Conservation (phyloP, 92 coral and sea anemone genomes). For the Chrysogorgia sp. region DNA sequence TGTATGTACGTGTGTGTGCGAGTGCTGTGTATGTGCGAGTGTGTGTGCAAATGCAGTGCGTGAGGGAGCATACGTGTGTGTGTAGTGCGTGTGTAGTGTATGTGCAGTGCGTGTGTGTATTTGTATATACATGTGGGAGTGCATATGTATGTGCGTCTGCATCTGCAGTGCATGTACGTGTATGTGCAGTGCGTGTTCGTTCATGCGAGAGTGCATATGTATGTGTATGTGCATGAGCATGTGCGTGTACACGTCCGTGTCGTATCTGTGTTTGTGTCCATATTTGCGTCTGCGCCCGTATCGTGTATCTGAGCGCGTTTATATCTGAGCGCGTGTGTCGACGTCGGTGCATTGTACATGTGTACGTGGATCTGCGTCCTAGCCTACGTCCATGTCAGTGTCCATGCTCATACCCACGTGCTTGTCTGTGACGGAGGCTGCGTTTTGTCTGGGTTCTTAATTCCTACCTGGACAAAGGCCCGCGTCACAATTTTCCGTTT, state of each 20-base stretch:
- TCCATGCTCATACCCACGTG: not conserved
- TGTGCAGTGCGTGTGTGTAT: not conserved
- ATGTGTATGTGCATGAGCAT: too few relatives aligned
- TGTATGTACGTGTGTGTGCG: not conserved
- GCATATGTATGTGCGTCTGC: not conserved
- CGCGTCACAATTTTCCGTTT: constrained; percentile 13
- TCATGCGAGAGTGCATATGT: not conserved
- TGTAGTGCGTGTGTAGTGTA: not conserved
- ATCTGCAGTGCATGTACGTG: not conserved
- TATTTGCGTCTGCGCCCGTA: too few relatives aligned
- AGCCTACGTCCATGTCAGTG: not conserved
- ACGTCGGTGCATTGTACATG: not conserved
- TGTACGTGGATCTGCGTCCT: too few relatives aligned
- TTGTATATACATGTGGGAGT: not conserved
- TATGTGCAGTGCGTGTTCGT: not conserved
- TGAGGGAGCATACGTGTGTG: too few relatives aligned
- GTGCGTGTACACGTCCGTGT: too few relatives aligned
- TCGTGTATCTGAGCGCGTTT: too few relatives aligned
- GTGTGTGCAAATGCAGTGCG: too few relatives aligned
- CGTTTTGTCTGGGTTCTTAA: not conserved
- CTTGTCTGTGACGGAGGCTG: not conserved
- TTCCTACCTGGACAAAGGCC: constrained; percentile 55
- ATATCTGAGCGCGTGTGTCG: not conserved
- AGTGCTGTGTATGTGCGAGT: too few relatives aligned
- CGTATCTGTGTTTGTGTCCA: too few relatives aligned